Evolutionary conservation across 1,140 invertebrate genomes (phyloP).

Genomic region (Mylabris phalerata): DNA sequence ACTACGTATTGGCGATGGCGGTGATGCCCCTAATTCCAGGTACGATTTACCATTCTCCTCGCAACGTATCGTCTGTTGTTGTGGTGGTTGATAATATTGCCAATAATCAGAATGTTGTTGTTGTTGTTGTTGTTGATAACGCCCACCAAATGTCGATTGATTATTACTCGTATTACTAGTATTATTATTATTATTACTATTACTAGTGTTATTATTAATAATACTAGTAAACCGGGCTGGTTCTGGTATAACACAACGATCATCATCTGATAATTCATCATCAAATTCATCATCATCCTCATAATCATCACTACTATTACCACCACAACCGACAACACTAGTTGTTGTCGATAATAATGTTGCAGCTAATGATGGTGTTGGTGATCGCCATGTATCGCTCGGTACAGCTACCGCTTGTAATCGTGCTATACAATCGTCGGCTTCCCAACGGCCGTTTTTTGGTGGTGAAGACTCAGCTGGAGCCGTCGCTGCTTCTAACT

Average conservation of each 20-base stretch:
- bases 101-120: conserved; percentile 43
- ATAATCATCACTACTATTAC: conserved; percentile 40
- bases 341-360: conserved; percentile 39
- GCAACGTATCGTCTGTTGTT: conserved; percentile 73
- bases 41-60: conserved; percentile 88
- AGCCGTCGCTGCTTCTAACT: conserved; percentile 40
- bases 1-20: conserved; percentile 46
- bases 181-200: too few relatives aligned
- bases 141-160: conserved; percentile 15
- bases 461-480: conserved; percentile 39
- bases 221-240: conserved; percentile 28
- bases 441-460: conserved; percentile 47
- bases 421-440: conserved; percentile 48
- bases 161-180: too few relatives aligned
- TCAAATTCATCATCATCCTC: conserved; percentile 52
- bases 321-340: too few relatives aligned
- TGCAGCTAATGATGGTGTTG: conserved; percentile 45
- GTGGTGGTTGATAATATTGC: conserved; percentile 47
- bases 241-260: conserved; percentile 35
- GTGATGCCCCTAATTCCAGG: conserved; percentile 70
- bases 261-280: conserved; percentile 46
- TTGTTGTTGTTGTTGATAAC: conserved; percentile 31
- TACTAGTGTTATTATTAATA: too few relatives aligned
- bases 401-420: conserved; percentile 48
- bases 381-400: conserved; percentile 44